phyloP scores from a whole-genome alignment of 92 coral and sea anemone species.

The Anthopleura xanthogrammica region DNA sequence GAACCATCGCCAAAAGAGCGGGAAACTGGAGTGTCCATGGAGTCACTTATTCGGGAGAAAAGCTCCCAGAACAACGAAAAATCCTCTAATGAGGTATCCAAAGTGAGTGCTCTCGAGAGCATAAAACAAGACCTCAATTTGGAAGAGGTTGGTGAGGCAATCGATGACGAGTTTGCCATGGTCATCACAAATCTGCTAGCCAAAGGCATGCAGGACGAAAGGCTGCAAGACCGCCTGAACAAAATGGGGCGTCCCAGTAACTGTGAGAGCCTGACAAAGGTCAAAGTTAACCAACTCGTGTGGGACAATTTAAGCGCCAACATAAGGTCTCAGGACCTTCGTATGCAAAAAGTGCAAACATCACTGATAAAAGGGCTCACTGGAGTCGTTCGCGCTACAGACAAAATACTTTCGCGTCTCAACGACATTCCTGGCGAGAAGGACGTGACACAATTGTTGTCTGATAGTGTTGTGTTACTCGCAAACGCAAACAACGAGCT shows the following conservation, averaged over 20 bases:
- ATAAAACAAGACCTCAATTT: conserved; percentile 16
- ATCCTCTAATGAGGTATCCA: conserved; percentile 13
- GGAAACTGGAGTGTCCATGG: conserved; percentile 9
- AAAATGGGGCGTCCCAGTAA: conserved; percentile 10
- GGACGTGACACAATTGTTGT: conserved; percentile 25
- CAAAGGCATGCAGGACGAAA: conserved; percentile 23
- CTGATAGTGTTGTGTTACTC: conserved; percentile 34
- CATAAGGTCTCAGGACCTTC: conserved; percentile 22
- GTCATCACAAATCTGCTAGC: conserved; percentile 17
- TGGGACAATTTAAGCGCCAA: conserved; percentile 15
- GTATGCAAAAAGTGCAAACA: conserved; percentile 31
- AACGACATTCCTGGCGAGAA: conserved; percentile 17
- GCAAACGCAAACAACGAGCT: conserved; percentile 38
- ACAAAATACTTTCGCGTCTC: conserved; percentile 18
- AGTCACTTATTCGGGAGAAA: background rate
- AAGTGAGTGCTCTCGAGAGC: conserved; percentile 4
- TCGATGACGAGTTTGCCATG: conserved; percentile 14
- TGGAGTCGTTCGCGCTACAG: conserved; percentile 16
- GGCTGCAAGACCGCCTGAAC: conserved; percentile 12
- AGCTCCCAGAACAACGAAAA: conserved; percentile 1
- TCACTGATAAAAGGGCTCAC: conserved; percentile 29
- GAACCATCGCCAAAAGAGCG: background rate
- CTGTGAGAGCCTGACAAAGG: conserved; percentile 9
- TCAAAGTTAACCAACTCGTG: conserved; percentile 10
- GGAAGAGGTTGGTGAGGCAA: conserved; percentile 16